phyloP scores from a whole-genome alignment of 2,113 vertebrate species.

The Connochaetes taurinus region DNA sequence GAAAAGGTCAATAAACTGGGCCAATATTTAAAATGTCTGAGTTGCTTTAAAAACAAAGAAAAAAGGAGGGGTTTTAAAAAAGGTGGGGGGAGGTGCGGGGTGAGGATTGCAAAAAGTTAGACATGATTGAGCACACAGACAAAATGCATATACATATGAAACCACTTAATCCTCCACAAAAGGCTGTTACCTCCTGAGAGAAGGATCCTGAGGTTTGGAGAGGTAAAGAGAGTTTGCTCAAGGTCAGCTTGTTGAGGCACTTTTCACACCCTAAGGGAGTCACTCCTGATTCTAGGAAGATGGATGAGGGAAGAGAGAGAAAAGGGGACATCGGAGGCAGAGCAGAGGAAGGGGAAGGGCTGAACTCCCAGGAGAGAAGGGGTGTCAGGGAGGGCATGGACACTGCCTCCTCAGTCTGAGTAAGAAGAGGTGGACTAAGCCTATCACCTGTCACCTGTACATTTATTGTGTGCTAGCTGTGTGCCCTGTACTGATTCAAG shows the following conservation, averaged over 20 bases:
- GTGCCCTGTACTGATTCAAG: no score
- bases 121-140: neutral
- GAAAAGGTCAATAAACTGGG: neutral
- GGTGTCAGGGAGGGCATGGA: neutral
- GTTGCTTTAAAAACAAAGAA: neutral
- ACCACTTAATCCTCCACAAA: neutral
- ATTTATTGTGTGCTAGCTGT: neutral
- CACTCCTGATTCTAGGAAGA: neutral
- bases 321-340: neutral
- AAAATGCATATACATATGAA: neutral
- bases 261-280: neutral
- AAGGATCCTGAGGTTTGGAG: neutral
- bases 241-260: neutral
- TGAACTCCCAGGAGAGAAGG: neutral
- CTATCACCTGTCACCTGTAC: neutral
- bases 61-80: neutral
- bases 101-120: neutral
- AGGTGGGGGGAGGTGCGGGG: fast-evolving
- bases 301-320: neutral
- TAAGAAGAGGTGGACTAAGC: neutral
- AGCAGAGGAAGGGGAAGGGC: neutral
- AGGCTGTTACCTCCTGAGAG: neutral
- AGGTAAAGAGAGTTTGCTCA: neutral
- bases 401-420: neutral
- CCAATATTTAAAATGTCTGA: neutral